Base-by-base conservation (phyloP, 2,888 invertebrate species). In the Sialis fuliginosa region DNA sequence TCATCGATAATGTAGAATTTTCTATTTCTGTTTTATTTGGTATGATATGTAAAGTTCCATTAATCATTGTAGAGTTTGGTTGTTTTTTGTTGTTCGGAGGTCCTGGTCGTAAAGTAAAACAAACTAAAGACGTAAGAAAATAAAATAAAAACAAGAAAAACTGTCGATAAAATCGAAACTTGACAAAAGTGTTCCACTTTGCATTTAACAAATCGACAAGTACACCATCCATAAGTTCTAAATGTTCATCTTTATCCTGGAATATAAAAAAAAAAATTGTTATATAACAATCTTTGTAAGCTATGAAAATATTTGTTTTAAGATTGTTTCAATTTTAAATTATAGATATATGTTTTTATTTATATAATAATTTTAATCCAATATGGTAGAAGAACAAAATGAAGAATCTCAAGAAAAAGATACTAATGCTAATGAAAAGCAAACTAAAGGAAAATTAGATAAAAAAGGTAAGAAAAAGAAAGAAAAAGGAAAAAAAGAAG, bases 111-210 rank as follows among this genome's bases (percentile, higher is more conserved):
- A 90, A 67, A 2, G 87, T 86, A 58, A 96, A 95, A 55, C 92
- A 88, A 6, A 86, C 74, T 51, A 92, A 66, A 4, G 95, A 91
- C 42, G 92, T 74, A 32, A 91, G 60, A 62, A 96, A 97, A 65
- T 97, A 96, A 50, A 85, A 76, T 8, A 85, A 76, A 64, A 97
- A 97, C 47, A 89, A 72, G 51, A 87, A 80, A 62, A 97, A 93
- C 60, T 95, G 88, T 5, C 86, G 74, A 63, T 93, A 93, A 65
- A 96, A 95, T 50, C 93, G 88, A 52, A 81, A 85, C 66, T 90
- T 91, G 2, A 92, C 92, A 63, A 95, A 97, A 0, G 93, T 87
- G 58, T 93, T 90, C 97, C 97, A 98, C 70, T 98, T 98, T 4
- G 93, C 92, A 60, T 92, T 84, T 8, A 98, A 67, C 10, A 98